A percentile compares a stretch with the other conserved stretches of the same genome.
Evolutionary conservation across 1,140 invertebrate species (phyloP).

Genomic region (Lasioglossum baleicum): DNA sequence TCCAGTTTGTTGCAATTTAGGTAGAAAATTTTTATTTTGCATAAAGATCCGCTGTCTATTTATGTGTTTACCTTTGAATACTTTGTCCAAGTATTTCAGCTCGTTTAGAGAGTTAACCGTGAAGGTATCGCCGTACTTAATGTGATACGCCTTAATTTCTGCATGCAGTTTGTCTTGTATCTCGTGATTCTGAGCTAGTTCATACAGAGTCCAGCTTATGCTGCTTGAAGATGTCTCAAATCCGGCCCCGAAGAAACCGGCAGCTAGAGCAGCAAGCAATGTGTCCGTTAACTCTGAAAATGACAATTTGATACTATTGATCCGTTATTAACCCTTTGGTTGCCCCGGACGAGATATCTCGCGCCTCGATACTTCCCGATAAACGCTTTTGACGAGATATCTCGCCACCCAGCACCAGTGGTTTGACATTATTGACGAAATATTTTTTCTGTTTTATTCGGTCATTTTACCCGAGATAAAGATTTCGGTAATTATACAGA

Average conservation of each 20-base stretch:
- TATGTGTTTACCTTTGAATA: slow-evolving; percentile 60
- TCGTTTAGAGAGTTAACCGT: slow-evolving; percentile 74
- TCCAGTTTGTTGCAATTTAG: too few species aligned
- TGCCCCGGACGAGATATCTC: too few species aligned
- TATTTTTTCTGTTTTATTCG: too few species aligned
- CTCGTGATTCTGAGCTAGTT: slow-evolving; percentile 79
- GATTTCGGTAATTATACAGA: too few species aligned
- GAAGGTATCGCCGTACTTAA: slow-evolving; percentile 56
- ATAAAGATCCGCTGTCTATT: too few species aligned
- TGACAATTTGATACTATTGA: neutral
- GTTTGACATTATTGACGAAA: too few species aligned
- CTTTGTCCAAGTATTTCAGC: slow-evolving; percentile 76
- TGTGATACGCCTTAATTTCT: slow-evolving; percentile 74
- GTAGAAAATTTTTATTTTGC: too few species aligned
- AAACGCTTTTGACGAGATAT: too few species aligned
- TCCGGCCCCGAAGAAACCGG: slow-evolving; percentile 79
- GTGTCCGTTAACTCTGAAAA: slow-evolving; percentile 49
- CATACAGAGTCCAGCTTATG: slow-evolving; percentile 74
- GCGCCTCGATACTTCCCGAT: too few species aligned
- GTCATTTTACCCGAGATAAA: too few species aligned
- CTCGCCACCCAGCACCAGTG: too few species aligned
- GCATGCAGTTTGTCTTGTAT: slow-evolving; percentile 78
- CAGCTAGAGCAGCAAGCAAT: slow-evolving; percentile 66
- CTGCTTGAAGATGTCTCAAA: slow-evolving; percentile 82
- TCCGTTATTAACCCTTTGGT: too few species aligned